phyloP scores from a whole-genome alignment of 2,888 invertebrate genomes.

The Muscina levida region DNA sequence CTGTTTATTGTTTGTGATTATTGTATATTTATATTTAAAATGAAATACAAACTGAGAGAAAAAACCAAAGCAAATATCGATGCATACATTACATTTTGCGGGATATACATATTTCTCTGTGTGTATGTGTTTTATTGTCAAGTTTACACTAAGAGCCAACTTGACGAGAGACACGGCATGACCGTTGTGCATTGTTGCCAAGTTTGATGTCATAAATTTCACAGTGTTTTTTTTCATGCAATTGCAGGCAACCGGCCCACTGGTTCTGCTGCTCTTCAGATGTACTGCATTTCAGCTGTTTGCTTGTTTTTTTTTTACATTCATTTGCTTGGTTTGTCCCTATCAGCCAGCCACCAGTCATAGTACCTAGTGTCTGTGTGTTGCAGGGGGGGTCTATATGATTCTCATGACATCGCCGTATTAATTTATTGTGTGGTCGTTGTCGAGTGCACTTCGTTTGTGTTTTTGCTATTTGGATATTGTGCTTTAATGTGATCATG shows the following conservation, averaged over 20 bases:
- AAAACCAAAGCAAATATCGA: too few relatives aligned
- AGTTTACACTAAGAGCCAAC: constrained; percentile 42
- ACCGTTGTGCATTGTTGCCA: constrained; percentile 43
- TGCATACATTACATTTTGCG: too few relatives aligned
- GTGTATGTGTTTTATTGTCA: constrained; percentile 40
- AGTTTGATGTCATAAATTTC: constrained; percentile 55
- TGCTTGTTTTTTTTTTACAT: too few relatives aligned
- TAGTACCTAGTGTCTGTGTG: neutral
- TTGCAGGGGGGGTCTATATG: neutral
- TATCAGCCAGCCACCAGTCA: neutral
- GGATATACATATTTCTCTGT: neutral
- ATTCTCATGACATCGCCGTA: constrained; percentile 46
- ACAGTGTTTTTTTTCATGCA: neutral
- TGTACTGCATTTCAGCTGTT: neutral
- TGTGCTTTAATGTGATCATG: constrained; percentile 43
- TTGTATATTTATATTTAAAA: constrained; percentile 39
- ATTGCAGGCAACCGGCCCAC: neutral
- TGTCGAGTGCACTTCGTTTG: neutral
- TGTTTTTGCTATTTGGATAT: constrained; percentile 16
- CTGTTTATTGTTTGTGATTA: constrained; percentile 23
- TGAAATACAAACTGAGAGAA: constrained; percentile 35
- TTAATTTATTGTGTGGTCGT: constrained; percentile 2
- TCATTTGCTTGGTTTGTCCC: too few relatives aligned
- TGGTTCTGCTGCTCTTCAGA: neutral
- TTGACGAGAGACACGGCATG: neutral